Evolutionary conservation across 2,888 invertebrate species (phyloP).

Genomic region (Anthrax anthrax): DNA sequence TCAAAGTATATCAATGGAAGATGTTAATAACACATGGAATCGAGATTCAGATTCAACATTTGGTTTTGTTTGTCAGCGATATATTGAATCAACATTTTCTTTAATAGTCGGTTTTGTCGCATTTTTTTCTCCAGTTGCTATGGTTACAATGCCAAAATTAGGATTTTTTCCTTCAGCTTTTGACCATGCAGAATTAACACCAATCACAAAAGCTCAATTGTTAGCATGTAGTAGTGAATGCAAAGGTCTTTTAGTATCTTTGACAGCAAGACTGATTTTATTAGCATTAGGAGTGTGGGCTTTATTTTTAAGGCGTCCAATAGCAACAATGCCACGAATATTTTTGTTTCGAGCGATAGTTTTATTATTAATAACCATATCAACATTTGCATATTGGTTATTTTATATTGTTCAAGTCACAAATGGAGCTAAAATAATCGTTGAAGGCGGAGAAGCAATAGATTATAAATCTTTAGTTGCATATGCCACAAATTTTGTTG

Average conservation of each 20-base stretch:
- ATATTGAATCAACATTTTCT: constrained; percentile 68
- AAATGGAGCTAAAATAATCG: constrained; percentile 64
- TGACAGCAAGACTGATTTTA: constrained; percentile 81
- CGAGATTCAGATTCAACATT: constrained; percentile 56
- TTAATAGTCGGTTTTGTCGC: constrained; percentile 66
- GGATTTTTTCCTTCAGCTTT: constrained; percentile 66
- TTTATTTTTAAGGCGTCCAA: constrained; percentile 69
- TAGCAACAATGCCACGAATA: constrained; percentile 81
- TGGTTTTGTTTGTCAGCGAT: constrained; percentile 64
- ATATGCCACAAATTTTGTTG: constrained; percentile 84
- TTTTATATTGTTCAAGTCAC: constrained; percentile 90
- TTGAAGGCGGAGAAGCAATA: constrained; percentile 62
- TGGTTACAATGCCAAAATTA: constrained; percentile 87
- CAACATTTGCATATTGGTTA: constrained; percentile 94
- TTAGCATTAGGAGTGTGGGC: constrained; percentile 87
- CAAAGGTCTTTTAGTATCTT: constrained; percentile 80
- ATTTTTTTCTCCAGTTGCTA: constrained; percentile 82
- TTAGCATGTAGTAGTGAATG: constrained; percentile 85
- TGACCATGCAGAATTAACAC: constrained; percentile 49
- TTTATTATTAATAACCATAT: constrained; percentile 74
- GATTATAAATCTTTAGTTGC: constrained; percentile 81
- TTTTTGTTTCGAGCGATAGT: constrained; percentile 81
- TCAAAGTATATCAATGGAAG: constrained; percentile 86
- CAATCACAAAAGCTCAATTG: constrained; percentile 50
- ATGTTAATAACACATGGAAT: constrained; percentile 75